phyloP scores from a whole-genome alignment of 2,888 invertebrate species.

The Tachina grossa region DNA sequence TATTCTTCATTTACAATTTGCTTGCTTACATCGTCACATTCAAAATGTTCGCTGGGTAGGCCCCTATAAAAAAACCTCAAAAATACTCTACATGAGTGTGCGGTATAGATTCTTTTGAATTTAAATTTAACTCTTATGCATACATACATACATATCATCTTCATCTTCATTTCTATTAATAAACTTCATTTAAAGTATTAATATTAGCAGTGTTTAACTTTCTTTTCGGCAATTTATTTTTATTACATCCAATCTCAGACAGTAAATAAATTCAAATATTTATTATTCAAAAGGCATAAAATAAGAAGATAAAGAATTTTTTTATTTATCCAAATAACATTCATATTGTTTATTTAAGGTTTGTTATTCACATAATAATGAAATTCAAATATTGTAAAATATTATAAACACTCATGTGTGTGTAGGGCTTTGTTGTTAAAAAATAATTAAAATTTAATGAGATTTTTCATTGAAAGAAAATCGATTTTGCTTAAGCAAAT shows the following conservation, averaged over 20 bases:
- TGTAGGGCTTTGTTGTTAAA: not conserved
- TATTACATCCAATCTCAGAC: conserved; percentile 38
- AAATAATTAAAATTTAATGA: not conserved
- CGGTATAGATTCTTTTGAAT: conserved; percentile 22
- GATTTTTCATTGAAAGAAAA: not conserved
- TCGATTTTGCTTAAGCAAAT: not conserved
- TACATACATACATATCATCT: not conserved
- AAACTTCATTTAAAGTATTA: conserved; percentile 43
- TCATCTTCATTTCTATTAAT: not conserved
- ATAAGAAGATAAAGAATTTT: not conserved
- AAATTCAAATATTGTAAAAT: conserved; percentile 11
- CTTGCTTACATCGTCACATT: conserved; percentile 5
- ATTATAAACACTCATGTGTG: not conserved
- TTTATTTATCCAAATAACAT: conserved; percentile 37
- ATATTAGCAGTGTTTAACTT: conserved; percentile 48
- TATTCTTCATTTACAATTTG: no score
- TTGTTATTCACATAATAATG: not conserved
- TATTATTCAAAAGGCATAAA: not conserved
- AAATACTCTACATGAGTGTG: not conserved
- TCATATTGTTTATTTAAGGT: conserved; percentile 26
- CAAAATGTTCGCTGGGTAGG: not conserved
- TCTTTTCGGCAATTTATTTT: conserved; percentile 46
- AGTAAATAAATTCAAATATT: conserved; percentile 44
- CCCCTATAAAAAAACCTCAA: not conserved
- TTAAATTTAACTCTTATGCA: not conserved